Conservation (phyloP, 2,888 invertebrate genomes). For the Pardosa pseudoannulata region DNA sequence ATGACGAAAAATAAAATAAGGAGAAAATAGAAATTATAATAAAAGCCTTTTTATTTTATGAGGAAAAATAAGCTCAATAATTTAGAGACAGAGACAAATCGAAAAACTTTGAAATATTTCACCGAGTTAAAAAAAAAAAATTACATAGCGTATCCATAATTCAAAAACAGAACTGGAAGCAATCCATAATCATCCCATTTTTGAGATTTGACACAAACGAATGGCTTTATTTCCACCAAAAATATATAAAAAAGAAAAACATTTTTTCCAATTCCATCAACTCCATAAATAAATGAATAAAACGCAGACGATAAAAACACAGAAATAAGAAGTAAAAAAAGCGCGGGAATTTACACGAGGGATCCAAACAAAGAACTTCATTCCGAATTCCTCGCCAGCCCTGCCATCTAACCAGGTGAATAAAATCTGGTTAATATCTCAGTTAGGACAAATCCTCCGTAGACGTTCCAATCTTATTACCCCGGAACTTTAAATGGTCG, state of each 20-base stretch:
- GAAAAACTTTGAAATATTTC: neutral
- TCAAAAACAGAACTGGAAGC: neutral
- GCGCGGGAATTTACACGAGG: conserved; percentile 12
- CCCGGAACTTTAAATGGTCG: conserved; percentile 62
- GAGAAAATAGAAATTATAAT: too few relatives aligned
- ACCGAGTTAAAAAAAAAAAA: neutral
- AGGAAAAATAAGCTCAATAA: neutral
- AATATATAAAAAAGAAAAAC: too few relatives aligned
- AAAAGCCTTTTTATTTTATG: too few relatives aligned
- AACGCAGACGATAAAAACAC: neutral
- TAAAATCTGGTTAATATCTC: conserved; percentile 72
- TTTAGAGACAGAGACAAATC: neutral
- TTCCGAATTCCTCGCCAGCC: conserved; percentile 32
- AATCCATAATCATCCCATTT: conserved; percentile 36
- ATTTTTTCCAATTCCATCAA: neutral
- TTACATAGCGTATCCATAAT: neutral
- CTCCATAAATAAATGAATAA: conserved; percentile 10
- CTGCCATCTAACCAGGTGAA: conserved; percentile 66
- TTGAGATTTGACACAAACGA: conserved; percentile 64
- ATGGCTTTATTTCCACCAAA: conserved; percentile 27
- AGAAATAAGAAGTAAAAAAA: neutral
- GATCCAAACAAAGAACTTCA: conserved; percentile 24
- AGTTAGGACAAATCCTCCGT: conserved; percentile 69
- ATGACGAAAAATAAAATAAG: too few relatives aligned
- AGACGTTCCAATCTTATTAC: conserved; percentile 63